phyloP scores from a whole-genome alignment of 2,113 vertebrate genomes.

The Chiloscyllium plagiosum region DNA sequence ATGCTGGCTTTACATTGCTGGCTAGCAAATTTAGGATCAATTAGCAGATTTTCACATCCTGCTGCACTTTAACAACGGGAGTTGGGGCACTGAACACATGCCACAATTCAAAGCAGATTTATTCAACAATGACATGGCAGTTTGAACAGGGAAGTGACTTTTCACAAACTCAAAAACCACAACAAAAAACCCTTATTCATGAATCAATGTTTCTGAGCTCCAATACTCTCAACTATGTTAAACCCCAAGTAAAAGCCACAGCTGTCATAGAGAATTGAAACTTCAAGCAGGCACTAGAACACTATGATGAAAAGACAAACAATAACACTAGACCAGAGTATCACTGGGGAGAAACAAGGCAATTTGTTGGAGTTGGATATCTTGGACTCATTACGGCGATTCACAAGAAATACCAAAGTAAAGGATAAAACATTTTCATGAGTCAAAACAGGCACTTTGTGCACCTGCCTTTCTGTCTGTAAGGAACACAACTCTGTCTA shows the following conservation, averaged over 20 bases:
- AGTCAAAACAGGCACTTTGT: too few relatives aligned
- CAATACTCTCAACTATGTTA: background rate
- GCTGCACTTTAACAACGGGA: background rate
- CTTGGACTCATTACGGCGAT: too few relatives aligned
- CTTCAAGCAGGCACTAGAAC: background rate
- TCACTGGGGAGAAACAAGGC: too few relatives aligned
- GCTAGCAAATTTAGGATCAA: background rate
- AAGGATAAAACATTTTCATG: too few relatives aligned
- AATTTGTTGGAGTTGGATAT: too few relatives aligned
- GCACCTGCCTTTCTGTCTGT: too few relatives aligned
- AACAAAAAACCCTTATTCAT: background rate
- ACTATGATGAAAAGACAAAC: background rate
- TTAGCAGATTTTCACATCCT: background rate
- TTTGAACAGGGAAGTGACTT: background rate
- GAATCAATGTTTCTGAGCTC: background rate
- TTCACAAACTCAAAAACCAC: background rate
- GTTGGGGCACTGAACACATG: background rate
- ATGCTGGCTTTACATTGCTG: background rate
- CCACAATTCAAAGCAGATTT: background rate
- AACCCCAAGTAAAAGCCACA: background rate
- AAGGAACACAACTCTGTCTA: too few relatives aligned
- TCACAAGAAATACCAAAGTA: too few relatives aligned
- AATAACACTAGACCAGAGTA: background rate
- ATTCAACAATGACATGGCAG: background rate
- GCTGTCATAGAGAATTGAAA: background rate